These are phyloP conservation scores for Tiphia femorata DNA, from an alignment of 2,888 invertebrate species.

Conservation along the genomic window DNA sequence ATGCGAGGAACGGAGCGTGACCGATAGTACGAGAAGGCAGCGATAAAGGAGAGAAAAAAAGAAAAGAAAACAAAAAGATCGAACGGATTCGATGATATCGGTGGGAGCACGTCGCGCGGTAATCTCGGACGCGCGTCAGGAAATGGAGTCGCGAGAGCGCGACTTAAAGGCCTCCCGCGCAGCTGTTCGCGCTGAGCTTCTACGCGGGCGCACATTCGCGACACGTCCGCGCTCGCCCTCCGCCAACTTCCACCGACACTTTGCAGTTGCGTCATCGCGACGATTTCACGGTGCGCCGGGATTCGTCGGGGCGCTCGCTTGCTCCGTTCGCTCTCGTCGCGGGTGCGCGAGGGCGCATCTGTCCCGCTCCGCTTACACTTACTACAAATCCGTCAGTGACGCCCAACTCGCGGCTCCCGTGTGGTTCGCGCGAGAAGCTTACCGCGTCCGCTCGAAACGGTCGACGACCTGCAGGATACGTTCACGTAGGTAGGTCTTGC, in stretches of 20 bases:
- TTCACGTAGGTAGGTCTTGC: too few relatives aligned
- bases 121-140: background rate
- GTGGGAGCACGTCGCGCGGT: background rate
- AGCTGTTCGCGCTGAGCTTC: slow-evolving; percentile 40
- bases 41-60: too few relatives aligned
- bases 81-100: too few relatives aligned
- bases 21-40: too few relatives aligned
- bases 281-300: slow-evolving; percentile 49
- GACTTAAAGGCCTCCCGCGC: slow-evolving; percentile 45
- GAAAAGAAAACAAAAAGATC: too few relatives aligned
- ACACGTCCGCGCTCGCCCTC: slow-evolving; percentile 44
- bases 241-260: slow-evolving; percentile 47
- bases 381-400: slow-evolving; percentile 47
- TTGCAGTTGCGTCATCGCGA: slow-evolving; percentile 56
- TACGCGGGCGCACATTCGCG: slow-evolving; percentile 44
- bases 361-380: slow-evolving; percentile 47
- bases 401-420: slow-evolving; percentile 40
- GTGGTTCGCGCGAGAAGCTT: too few relatives aligned
- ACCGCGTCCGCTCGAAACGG: too few relatives aligned
- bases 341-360: slow-evolving; percentile 38
- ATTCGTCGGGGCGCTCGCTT: slow-evolving; percentile 43
- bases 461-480: too few relatives aligned
- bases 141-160: slow-evolving; percentile 34
- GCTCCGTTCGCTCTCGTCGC: slow-evolving; percentile 29
- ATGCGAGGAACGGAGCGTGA: too few relatives aligned